Percentiles rank a stretch among this genome's conserved stretches.
phyloP scores from a whole-genome alignment of 2,888 invertebrate genomes.

The Dryadula phaetusa region DNA sequence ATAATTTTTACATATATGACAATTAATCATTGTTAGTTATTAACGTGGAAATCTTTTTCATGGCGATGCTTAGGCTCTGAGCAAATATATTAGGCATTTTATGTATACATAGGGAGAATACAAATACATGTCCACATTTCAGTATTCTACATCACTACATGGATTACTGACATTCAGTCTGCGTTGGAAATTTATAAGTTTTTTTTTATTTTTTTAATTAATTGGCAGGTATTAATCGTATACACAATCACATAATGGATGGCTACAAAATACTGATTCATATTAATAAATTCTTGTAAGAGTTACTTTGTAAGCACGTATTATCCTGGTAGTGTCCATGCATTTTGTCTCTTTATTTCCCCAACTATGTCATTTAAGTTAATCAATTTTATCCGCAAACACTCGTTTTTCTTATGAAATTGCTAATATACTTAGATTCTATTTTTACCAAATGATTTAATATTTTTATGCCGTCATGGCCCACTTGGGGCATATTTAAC shows the following conservation, averaged over 20 bases:
- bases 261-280: neutral
- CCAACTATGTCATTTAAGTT: neutral
- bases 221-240: neutral
- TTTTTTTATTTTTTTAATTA: neutral
- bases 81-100: too few relatives aligned
- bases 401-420: neutral
- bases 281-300: neutral
- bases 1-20: too few relatives aligned
- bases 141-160: too few relatives aligned
- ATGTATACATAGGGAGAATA: too few relatives aligned
- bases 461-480: neutral
- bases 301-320: neutral
- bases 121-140: too few relatives aligned
- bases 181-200: neutral
- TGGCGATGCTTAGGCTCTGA: too few relatives aligned
- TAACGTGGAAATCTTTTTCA: too few relatives aligned
- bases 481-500: neutral
- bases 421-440: neutral
- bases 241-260: neutral
- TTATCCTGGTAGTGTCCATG: conserved; percentile 17
- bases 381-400: neutral
- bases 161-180: too few relatives aligned
- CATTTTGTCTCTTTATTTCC: conserved; percentile 6
- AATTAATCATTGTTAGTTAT: too few relatives aligned
- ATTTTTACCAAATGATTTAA: neutral